Conservation (phyloP, 2,113 vertebrate species). For the Mesoclemmys tuberculata region DNA sequence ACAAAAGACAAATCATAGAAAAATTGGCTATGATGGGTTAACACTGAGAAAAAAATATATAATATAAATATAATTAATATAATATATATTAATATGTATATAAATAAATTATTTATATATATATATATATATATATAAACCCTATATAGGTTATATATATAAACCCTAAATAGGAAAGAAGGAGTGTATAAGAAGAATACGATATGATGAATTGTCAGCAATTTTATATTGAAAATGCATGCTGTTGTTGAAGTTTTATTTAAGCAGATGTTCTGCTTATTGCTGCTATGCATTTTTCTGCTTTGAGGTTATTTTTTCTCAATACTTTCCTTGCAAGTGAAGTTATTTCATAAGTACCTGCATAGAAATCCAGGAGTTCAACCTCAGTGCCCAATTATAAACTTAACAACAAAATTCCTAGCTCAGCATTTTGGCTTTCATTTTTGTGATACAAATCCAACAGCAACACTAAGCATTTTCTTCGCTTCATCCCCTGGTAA, state of each 20-base stretch:
- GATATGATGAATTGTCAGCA: neutral
- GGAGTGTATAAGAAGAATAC: neutral
- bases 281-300: neutral
- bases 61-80: too few species aligned
- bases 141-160: too few species aligned
- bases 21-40: neutral
- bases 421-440: neutral
- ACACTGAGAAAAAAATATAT: neutral
- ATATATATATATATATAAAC: too few species aligned
- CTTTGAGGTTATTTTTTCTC: neutral
- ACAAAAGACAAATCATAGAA: neutral
- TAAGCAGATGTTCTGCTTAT: neutral
- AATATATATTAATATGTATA: too few species aligned
- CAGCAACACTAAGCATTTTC: neutral
- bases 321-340: neutral
- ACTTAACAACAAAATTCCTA: neutral
- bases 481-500: neutral
- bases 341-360: neutral
- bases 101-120: too few species aligned
- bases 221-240: neutral
- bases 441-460: neutral
- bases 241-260: neutral
- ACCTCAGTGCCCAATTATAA: neutral
- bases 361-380: neutral
- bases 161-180: neutral